Conservation (phyloP, 1,140 invertebrate genomes). For the Drosophila pseudoobscura region DNA sequence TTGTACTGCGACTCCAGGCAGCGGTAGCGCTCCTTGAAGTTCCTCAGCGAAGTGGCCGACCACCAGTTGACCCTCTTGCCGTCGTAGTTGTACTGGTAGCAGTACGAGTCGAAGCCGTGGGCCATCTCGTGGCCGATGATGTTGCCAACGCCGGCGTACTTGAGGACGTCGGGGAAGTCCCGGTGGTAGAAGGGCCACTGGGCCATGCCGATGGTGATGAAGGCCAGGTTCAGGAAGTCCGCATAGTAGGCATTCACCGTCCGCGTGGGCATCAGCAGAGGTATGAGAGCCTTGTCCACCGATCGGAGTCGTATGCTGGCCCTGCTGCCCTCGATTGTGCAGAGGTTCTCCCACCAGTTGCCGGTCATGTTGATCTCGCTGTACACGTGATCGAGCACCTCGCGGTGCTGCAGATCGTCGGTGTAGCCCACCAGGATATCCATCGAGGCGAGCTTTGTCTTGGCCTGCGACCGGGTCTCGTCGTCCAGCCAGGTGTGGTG, state of each 20-base stretch:
- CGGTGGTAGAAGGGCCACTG: slow-evolving; percentile 73
- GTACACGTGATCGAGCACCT: slow-evolving; percentile 59
- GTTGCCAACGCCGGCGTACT: slow-evolving; percentile 87
- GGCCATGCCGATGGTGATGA: slow-evolving; percentile 81
- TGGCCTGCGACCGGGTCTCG: slow-evolving; percentile 66
- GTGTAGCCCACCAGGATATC: slow-evolving; percentile 73
- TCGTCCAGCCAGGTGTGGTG: slow-evolving; percentile 74
- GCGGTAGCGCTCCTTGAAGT: slow-evolving; percentile 88
- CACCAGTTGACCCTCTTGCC: slow-evolving; percentile 93
- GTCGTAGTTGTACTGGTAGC: slow-evolving; percentile 91
- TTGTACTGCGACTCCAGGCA: slow-evolving; percentile 96
- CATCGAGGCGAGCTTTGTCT: slow-evolving; percentile 70
- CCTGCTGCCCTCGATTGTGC: slow-evolving; percentile 48
- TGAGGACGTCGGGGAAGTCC: slow-evolving; percentile 64
- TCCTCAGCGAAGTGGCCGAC: slow-evolving; percentile 87
- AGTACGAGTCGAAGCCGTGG: slow-evolving; percentile 86
- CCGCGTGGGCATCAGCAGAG: slow-evolving; percentile 62
- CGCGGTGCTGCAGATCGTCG: slow-evolving; percentile 66
- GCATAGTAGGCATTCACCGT: slow-evolving; percentile 78
- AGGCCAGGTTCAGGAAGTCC: slow-evolving; percentile 72
- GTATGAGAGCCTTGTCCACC: slow-evolving; percentile 70
- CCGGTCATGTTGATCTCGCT: slow-evolving; percentile 47
- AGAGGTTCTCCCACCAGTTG: slow-evolving; percentile 64
- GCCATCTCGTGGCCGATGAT: slow-evolving; percentile 89
- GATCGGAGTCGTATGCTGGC: slow-evolving; percentile 55